These are phyloP conservation scores for Sebastiscus albofasciatus DNA, from an alignment of 2,797 vertebrate genomes.

Conservation along the genomic window DNA sequence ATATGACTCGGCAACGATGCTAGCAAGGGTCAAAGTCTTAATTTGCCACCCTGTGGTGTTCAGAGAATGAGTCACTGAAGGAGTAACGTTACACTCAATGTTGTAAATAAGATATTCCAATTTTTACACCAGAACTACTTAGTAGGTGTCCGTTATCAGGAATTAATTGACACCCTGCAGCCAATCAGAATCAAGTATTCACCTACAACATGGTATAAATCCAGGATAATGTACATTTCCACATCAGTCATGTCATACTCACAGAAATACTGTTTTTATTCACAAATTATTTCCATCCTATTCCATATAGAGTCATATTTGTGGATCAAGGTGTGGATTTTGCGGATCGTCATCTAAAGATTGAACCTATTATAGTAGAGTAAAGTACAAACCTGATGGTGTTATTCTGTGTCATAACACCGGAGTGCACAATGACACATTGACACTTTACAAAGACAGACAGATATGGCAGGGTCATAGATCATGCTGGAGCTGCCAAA, in stretches of 20 bases:
- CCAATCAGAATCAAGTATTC: too few species aligned
- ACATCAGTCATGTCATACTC: background rate
- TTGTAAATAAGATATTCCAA: too few species aligned
- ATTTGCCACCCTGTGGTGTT: too few species aligned
- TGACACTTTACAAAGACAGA: slow-evolving; percentile 20
- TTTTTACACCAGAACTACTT: too few species aligned
- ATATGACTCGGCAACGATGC: background rate
- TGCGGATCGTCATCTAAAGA: background rate
- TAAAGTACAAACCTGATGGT: background rate
- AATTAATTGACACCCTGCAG: too few species aligned
- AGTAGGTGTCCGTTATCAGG: too few species aligned
- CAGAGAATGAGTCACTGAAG: too few species aligned
- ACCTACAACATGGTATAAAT: background rate
- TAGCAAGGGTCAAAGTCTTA: too few species aligned
- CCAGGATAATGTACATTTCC: background rate
- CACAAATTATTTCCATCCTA: background rate
- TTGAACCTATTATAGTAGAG: background rate
- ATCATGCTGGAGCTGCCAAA: slow-evolving; percentile 56
- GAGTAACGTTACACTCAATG: too few species aligned
- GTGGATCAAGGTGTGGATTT: background rate
- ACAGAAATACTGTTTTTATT: background rate
- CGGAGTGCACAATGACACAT: slow-evolving; percentile 16
- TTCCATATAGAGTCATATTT: background rate
- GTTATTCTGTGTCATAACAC: background rate
- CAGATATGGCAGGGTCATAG: slow-evolving; percentile 43